Evolutionary conservation across 2,888 invertebrate species (phyloP), one percentile per base, ranked within the genome.

Genomic region (Ormyrus pomaceus): DNA sequence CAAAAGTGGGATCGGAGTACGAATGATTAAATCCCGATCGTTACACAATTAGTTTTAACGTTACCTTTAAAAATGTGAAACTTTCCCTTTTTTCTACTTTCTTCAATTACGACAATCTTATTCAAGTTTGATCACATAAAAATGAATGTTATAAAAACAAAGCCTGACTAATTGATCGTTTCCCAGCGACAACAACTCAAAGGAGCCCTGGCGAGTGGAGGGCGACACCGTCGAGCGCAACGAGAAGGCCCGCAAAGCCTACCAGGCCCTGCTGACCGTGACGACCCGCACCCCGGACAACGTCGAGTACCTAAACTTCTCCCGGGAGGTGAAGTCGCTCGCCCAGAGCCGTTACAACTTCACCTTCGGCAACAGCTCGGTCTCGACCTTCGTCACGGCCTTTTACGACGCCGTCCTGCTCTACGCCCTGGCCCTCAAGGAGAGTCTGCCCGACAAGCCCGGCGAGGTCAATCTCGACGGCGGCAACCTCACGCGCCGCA

Each of bases 381-480:
- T 98, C 59, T 97, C 97, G 82, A 96, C 97, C 56, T 98, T 97
- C 91, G 97, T 98, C 72, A 96, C 97, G 0, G 98, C 98, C 2
- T 97, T 99, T 91, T 98, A 98, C 91, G 99, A 99, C 87, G 98
- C 98, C 0, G 97, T 99, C 10, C 92, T 99, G 0, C 93, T 99
- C 56, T 99, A 98, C 91, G 96, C 98, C 0, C 93, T 96, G 77
- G 98, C 98, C 0, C 92, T 99, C 7, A 98, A 98, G 88, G 96
- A 97, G 84, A 97, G 97, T 46, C 92, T 98, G 92, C 88, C 85
- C 56, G 86, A 89, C 6, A 85, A 86, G 1, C 86, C 87, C 1
- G 86, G 86, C 11, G 91, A 91, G 77, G 86, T 89, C 64, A 91
- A 91, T 79, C 90, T 96, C 51, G 95, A 97, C 88, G 99, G 99